Percentiles rank a stretch among this genome's conserved stretches.
Conservation (phyloP, 2,888 invertebrate genomes). For the Hirtodrosophila alboralis region DNA sequence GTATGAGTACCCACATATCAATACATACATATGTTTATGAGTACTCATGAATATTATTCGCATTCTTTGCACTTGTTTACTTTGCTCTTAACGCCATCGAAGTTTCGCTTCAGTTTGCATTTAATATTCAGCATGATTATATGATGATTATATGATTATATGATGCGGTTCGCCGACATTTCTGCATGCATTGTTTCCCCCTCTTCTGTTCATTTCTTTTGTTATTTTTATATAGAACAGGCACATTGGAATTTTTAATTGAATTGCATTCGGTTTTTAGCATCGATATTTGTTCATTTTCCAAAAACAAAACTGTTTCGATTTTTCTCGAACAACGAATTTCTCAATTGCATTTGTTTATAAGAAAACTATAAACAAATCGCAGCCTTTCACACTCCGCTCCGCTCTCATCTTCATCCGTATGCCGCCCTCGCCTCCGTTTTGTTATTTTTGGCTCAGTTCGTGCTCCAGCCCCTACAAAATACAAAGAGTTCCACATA, state of each 20-base stretch:
- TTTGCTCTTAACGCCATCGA: slow-evolving; percentile 59
- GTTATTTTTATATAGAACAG: slow-evolving; percentile 6
- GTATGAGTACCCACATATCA: background rate
- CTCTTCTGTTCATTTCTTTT: background rate
- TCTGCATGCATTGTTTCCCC: slow-evolving; percentile 40
- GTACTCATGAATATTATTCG: slow-evolving; percentile 31
- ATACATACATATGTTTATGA: slow-evolving; percentile 13
- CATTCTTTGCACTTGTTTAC: slow-evolving; percentile 58
- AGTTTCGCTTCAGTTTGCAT: slow-evolving; percentile 38
- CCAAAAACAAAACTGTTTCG: slow-evolving; percentile 26
- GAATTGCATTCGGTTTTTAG: slow-evolving; percentile 27
- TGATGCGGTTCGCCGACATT: slow-evolving; percentile 44
- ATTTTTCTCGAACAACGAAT: slow-evolving; percentile 69
- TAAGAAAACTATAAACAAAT: slow-evolving; percentile 69
- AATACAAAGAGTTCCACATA: slow-evolving; percentile 56
- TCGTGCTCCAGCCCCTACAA: slow-evolving; percentile 66
- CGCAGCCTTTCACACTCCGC: slow-evolving; percentile 13
- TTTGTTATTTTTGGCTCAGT: slow-evolving; percentile 72
- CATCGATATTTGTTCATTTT: slow-evolving; percentile 32
- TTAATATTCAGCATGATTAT: slow-evolving; percentile 47
- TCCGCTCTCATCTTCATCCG: slow-evolving; percentile 2
- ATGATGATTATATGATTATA: slow-evolving; percentile 26
- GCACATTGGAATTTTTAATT: slow-evolving; percentile 26
- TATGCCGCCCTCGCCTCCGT: slow-evolving; percentile 25
- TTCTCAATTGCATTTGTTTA: slow-evolving; percentile 76